phyloP scores from a whole-genome alignment of 1,140 invertebrate species.

The Drosophila santomea region DNA sequence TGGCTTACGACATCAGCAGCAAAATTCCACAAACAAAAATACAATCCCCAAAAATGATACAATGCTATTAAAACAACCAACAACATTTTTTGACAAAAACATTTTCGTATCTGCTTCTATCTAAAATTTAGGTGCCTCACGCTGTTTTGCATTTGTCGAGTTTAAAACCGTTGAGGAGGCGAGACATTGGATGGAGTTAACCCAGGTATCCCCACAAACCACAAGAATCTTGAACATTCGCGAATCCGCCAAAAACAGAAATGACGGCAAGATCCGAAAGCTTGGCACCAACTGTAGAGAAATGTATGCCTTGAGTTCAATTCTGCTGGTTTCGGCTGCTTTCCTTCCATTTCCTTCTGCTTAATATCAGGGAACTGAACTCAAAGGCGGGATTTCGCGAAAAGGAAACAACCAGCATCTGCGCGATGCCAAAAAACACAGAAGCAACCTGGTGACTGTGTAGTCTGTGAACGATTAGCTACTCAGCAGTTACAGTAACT shows the following conservation, averaged over 20 bases:
- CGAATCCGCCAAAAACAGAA: conserved; percentile 19
- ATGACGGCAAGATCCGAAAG: neutral
- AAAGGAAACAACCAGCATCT: conserved; percentile 18
- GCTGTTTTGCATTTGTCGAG: conserved; percentile 98
- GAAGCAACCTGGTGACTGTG: conserved; percentile 82
- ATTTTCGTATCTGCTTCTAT: conserved; percentile 86
- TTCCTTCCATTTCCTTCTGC: neutral
- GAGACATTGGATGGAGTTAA: conserved; percentile 95
- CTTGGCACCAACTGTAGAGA: conserved; percentile 2
- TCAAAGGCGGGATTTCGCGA: conserved; percentile 47
- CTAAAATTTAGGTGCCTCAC: conserved; percentile 91
- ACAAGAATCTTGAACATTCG: conserved; percentile 34
- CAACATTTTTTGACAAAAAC: conserved; percentile 81
- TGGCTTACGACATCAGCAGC: conserved; percentile 35
- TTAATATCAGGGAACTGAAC: conserved; percentile 50
- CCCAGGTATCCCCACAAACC: conserved; percentile 90
- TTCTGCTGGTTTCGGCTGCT: neutral
- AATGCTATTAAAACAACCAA: conserved; percentile 65
- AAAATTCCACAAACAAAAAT: conserved; percentile 24
- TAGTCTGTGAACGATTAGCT: conserved; percentile 69
- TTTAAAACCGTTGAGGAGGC: conserved; percentile 96
- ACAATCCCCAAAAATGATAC: conserved; percentile 63
- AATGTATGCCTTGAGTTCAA: conserved; percentile 23
- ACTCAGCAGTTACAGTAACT: conserved; percentile 26
- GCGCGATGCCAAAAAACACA: conserved; percentile 62